These are phyloP conservation scores for Mayetiola destructor DNA, from an alignment of 2,888 invertebrate species.

Conservation along the genomic window DNA sequence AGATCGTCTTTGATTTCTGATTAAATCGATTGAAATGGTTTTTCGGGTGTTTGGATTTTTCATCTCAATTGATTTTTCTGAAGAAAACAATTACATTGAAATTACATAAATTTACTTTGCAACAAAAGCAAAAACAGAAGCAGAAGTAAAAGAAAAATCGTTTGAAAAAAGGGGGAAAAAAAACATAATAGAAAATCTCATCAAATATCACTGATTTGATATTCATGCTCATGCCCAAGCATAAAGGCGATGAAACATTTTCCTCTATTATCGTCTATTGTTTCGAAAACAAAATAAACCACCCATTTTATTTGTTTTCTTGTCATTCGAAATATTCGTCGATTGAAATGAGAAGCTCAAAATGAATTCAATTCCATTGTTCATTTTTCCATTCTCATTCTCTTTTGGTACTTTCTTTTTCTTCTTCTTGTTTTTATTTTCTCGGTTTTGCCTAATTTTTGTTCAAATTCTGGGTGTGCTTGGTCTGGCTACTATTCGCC, in stretches of 20 bases:
- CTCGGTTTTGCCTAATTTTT: background rate
- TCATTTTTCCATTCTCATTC: background rate
- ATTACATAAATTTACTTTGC: too few species aligned
- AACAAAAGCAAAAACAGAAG: too few species aligned
- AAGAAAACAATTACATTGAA: too few species aligned
- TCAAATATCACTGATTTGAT: too few species aligned
- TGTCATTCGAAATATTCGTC: constrained; percentile 7
- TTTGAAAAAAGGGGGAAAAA: too few species aligned
- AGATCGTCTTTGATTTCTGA: too few species aligned
- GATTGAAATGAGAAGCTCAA: background rate
- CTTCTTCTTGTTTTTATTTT: background rate
- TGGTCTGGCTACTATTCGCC: too few species aligned
- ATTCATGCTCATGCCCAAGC: background rate
- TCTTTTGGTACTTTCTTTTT: background rate
- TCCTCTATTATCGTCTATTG: background rate
- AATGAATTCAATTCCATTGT: background rate
- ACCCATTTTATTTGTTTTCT: constrained; percentile 12
- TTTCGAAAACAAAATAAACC: constrained; percentile 1
- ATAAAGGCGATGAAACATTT: background rate
- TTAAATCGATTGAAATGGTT: too few species aligned
- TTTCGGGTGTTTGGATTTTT: too few species aligned
- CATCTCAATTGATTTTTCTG: too few species aligned
- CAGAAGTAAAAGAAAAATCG: too few species aligned
- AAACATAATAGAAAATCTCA: too few species aligned
- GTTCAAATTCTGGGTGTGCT: background rate